Base-by-base conservation (phyloP, 2,888 invertebrate genomes). In the Chrysopilus asiliformis region DNA sequence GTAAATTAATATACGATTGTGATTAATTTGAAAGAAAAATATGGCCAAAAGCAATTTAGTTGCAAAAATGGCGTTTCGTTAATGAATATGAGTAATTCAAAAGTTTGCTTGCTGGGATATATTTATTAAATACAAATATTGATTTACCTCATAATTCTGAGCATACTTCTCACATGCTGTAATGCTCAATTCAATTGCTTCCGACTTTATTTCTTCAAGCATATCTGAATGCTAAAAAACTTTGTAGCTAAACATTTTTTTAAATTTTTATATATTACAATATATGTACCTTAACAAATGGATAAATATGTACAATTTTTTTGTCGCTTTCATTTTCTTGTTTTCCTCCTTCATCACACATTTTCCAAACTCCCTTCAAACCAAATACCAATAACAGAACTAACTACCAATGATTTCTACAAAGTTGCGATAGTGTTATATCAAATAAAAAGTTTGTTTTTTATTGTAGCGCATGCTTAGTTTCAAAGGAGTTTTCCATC, bases 141-240 rank as follows among this genome's bases (percentile, higher is more conserved):
- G 13, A 24, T 17, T 55, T 63, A 79, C 80, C 68, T 82, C 81
- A 60, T 90, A 87, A 65, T 90, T 93, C 6, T 75, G 66, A 0
- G 85, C 67, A 63, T 73, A 82, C 66, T 93, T 93, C 65, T 95
- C 94, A 57, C 91, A 90, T 1, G 93, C 93, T 3, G 90, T 87
- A 35, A 91, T 86, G 45, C 85, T 83, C 46, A 91, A 63, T 60
- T 94, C 93, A 64, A 93, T 75, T 1, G 84, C 81, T 65, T 95
- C 94, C 19, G 72, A 72, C 50, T 79, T 79, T 79, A 91, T 86
- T 64, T 94, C 93, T 49, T 93, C 91, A 18, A 75, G 70, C 93
- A 95, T 93, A 60, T 95, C 94, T 2, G 83, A 79, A 60, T 83
- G 79, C 89, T 89, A 37, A 34, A 35, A 20, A 32, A 10, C 9